Conservation (phyloP, 2,113 vertebrate species). For the Cranoglanis bouderius region DNA sequence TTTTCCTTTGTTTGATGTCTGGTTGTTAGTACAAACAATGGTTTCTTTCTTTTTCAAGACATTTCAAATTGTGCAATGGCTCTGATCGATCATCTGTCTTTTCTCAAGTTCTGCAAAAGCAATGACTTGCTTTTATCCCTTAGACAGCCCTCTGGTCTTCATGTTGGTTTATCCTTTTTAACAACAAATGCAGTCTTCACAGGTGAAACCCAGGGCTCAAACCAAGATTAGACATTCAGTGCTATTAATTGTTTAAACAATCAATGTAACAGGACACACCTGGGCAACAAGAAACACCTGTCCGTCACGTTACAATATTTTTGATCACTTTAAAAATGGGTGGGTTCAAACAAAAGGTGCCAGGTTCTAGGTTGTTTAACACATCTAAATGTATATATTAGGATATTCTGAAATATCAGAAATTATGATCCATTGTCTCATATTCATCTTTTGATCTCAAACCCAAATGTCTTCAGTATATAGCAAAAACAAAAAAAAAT, state of each 20-base stretch:
- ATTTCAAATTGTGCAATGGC: neutral
- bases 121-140: neutral
- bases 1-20: neutral
- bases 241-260: neutral
- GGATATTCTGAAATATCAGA: neutral
- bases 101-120: neutral
- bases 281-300: neutral
- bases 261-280: neutral
- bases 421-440: neutral
- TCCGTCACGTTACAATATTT: neutral
- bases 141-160: neutral
- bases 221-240: neutral
- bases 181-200: neutral
- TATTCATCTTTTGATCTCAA: neutral
- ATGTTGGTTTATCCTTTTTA: neutral
- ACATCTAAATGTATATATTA: neutral
- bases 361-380: neutral
- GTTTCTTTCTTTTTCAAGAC: neutral
- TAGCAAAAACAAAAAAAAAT: neutral
- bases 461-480: neutral
- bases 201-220: neutral
- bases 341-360: neutral
- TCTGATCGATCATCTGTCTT: neutral
- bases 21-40: neutral
- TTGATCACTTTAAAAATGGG: neutral